Evolutionary conservation across 2,888 invertebrate genomes (phyloP).

Genomic region (Eupithecia pulchellata): DNA sequence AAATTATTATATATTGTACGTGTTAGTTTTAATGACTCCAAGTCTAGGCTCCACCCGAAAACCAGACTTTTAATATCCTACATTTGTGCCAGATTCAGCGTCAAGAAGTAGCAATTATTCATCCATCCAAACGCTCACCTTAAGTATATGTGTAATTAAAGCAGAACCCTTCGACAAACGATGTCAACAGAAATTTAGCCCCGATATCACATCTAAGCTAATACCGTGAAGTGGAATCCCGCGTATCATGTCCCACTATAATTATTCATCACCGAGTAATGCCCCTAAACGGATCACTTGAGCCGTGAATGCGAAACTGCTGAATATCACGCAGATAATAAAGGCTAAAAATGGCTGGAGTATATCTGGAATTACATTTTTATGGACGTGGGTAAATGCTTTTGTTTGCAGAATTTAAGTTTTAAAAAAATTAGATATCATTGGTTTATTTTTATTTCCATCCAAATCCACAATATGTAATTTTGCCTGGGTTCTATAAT

Average conservation of each 20-base stretch:
- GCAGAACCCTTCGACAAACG: neutral
- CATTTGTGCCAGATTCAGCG: neutral
- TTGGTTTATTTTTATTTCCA: neutral
- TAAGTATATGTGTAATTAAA: neutral
- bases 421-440: neutral
- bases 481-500: neutral
- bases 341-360: slow-evolving; percentile 11
- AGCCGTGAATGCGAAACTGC: slow-evolving; percentile 16
- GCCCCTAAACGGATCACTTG: slow-evolving; percentile 12
- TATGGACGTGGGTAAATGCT: slow-evolving; percentile 1
- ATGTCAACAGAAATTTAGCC: neutral
- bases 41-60: too few relatives aligned
- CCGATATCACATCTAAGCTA: neutral
- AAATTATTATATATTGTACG: too few relatives aligned
- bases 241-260: neutral
- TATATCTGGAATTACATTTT: neutral
- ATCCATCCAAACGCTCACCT: too few relatives aligned
- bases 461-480: neutral
- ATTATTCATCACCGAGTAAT: slow-evolving; percentile 9
- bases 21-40: too few relatives aligned
- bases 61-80: neutral
- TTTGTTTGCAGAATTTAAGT: slow-evolving; percentile 3
- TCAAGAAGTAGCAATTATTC: neutral
- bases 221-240: neutral
- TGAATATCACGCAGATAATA: slow-evolving; percentile 24